Base-by-base conservation (phyloP, 2,888 invertebrate species). In the Tryphoninae sp. region DNA sequence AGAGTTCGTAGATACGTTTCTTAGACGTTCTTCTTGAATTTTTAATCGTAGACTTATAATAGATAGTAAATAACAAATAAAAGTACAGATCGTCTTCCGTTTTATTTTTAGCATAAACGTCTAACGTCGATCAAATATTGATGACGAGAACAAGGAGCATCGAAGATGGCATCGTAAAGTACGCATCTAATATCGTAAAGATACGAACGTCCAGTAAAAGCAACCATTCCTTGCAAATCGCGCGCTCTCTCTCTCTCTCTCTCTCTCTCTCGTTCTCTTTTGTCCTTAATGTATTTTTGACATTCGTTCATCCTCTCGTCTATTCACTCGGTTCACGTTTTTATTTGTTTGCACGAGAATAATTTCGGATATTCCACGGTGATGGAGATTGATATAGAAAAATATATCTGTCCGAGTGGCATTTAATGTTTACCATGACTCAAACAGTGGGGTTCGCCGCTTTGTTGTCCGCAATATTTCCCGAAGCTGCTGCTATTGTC, bases 381-480 rank as follows among this genome's bases (percentile, higher is more conserved):
- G 55, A 42, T 59, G 58, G 23, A 71, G 55, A 71, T 58, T 71
- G 33, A 23, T 71, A 71, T 59, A 58, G 58, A 71, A 71, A 71
- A 22, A 58, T 22, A 16, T 58, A 19, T 16, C 42, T 42, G 58
- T 45, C 19, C 33, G 13, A n/a, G 45, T 22, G 42, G 58, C 23
- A 42, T 45, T 45, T 45, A 45, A 45, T 45, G 45, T 45, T 45
- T 45, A 45, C 45, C 13, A 13, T 45, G 45, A 13, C 45, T 45
- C 11, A 45, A 33, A 45, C 45, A 0, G 45, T 45, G 45, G 45
- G 45, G 11, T 13, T 13, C 11, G 45, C 9, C 9, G 45, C 13
- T 45, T 13, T 45, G 45, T 13, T 13, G 45, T 33, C 45, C 45
- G 13, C 45, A 45, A 45, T 45, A 45, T 13, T 13, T 11, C 13